phyloP scores from a whole-genome alignment of 92 coral and sea anemone genomes.

The Heteractis magnifica region DNA sequence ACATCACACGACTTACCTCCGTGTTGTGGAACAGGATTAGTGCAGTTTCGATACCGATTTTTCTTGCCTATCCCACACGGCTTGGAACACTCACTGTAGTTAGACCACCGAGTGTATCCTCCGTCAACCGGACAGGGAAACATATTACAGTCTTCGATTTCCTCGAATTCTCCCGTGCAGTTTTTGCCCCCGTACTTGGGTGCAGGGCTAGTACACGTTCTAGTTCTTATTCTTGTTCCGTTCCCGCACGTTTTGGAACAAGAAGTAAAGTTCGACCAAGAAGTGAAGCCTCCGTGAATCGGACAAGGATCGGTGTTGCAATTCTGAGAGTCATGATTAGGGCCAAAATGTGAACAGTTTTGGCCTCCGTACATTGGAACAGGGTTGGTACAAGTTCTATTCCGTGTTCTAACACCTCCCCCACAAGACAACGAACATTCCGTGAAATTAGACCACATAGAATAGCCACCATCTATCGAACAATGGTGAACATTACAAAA shows the following conservation, averaged over 20 bases:
- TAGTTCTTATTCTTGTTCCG: constrained; percentile 51
- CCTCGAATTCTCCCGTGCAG: constrained; percentile 61
- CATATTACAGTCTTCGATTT: constrained; percentile 42
- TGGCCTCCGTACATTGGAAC: constrained; percentile 59
- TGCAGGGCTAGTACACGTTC: constrained; percentile 73
- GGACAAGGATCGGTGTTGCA: constrained; percentile 61
- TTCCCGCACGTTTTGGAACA: constrained; percentile 74
- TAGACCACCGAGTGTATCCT: constrained; percentile 48
- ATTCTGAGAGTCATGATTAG: not conserved
- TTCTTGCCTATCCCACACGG: constrained; percentile 54
- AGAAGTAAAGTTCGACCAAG: constrained; percentile 62
- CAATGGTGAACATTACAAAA: constrained; percentile 58
- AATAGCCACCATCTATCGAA: constrained; percentile 69
- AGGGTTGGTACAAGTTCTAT: constrained; percentile 61
- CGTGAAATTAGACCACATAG: constrained; percentile 56
- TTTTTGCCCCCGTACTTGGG: constrained; percentile 77
- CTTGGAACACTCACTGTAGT: constrained; percentile 45
- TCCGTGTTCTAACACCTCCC: constrained; percentile 46
- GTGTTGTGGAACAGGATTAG: constrained; percentile 65
- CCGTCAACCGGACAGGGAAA: constrained; percentile 72
- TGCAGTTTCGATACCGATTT: constrained; percentile 42
- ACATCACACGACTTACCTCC: constrained; percentile 48
- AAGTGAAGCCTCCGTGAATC: constrained; percentile 56
- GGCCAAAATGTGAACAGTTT: constrained; percentile 43
- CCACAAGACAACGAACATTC: constrained; percentile 60